phyloP scores from a whole-genome alignment of 2,888 invertebrate species.

The Pristionchus fissidentatus region DNA sequence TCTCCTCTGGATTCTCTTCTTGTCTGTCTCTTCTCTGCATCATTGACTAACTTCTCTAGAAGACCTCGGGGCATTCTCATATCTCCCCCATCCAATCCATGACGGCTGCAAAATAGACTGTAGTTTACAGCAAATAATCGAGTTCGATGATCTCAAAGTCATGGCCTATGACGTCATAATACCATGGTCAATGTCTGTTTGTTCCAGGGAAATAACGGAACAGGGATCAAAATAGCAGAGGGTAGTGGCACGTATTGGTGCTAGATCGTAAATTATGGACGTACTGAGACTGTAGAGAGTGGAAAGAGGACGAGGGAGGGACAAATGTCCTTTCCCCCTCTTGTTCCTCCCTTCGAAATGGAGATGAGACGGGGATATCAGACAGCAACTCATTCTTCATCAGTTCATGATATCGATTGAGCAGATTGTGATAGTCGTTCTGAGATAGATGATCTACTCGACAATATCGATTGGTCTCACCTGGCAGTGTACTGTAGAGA shows the following conservation, averaged over 20 bases:
- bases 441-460: background rate
- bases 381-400: constrained; percentile 6
- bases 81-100: constrained; percentile 2
- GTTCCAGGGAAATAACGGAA: too few relatives aligned
- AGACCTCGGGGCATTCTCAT: constrained; percentile 14
- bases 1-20: background rate
- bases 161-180: too few relatives aligned
- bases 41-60: background rate
- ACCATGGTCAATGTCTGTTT: too few relatives aligned
- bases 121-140: too few relatives aligned
- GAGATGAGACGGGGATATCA: background rate
- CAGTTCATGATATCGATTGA: constrained; percentile 20
- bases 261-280: background rate
- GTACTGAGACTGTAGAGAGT: background rate
- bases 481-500: background rate
- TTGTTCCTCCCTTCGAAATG: background rate
- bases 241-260: background rate
- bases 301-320: background rate
- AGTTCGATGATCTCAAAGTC: too few relatives aligned
- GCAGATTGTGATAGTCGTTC: constrained; percentile 24
- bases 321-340: background rate
- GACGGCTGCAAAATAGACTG: background rate
- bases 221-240: background rate
- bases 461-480: background rate
- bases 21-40: constrained; percentile 1